These are phyloP conservation scores for Mus musculus DNA, from an alignment of 2,113 vertebrate genomes.

Conservation along the genomic window GRCm39 chr2:135626501-135627000, in stretches of 20 bases:
- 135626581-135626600: not conserved
- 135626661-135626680: not conserved
- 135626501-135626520: not conserved
- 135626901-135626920: too few species aligned
- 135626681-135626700: not conserved
- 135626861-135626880: too few species aligned
- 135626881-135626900: too few species aligned
- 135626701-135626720: not conserved
- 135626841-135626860: too few species aligned
- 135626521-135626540: not conserved
- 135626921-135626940: too few species aligned
- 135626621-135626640: slow-evolving; percentile 1
- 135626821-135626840: too few species aligned
- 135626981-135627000: not conserved
- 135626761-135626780: not conserved
- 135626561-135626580: not conserved
- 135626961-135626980: not conserved
- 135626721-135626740: not conserved
- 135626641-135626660: not conserved
- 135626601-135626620: not conserved
- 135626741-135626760: not conserved
- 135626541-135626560: not conserved
- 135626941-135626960: too few species aligned
- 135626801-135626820: not conserved
- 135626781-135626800: not conserved